Evolutionary conservation across 1,140 invertebrate species (phyloP).

Genomic region (Latrodectus geometricus): DNA sequence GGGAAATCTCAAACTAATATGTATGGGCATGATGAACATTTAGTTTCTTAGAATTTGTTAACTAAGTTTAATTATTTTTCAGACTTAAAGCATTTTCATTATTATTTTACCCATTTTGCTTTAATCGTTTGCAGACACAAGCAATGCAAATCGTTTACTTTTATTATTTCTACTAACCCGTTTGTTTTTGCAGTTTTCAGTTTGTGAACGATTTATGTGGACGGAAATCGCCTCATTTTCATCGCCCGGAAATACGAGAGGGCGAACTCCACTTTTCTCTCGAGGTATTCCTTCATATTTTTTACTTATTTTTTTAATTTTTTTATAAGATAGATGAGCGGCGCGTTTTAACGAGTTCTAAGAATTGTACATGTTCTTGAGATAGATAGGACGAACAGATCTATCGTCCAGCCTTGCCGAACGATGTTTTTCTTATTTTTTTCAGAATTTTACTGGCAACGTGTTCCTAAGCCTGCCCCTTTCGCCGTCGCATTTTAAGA

Average conservation of each 20-base stretch:
- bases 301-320: not conserved
- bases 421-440: slow-evolving; percentile 11
- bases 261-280: not conserved
- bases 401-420: slow-evolving; percentile 39
- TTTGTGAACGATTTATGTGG: slow-evolving; percentile 33
- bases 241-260: slow-evolving; percentile 31
- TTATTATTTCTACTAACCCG: not conserved
- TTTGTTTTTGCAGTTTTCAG: slow-evolving; percentile 5
- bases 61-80: no score
- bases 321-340: slow-evolving; percentile 18
- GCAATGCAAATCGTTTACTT: no score
- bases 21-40: no score
- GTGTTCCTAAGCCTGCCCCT: not conserved
- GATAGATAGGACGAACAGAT: slow-evolving; percentile 39
- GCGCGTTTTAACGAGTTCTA: slow-evolving; percentile 45
- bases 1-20: no score
- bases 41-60: no score
- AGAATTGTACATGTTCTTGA: slow-evolving; percentile 34
- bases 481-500: slow-evolving; percentile 3
- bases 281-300: not conserved
- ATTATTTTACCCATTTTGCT: no score
- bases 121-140: no score
- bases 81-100: no score
- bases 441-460: not conserved
- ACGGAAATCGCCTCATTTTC: slow-evolving; percentile 36